Conservation (phyloP, 1,140 invertebrate genomes). For the Asbolus verrucosus region DNA sequence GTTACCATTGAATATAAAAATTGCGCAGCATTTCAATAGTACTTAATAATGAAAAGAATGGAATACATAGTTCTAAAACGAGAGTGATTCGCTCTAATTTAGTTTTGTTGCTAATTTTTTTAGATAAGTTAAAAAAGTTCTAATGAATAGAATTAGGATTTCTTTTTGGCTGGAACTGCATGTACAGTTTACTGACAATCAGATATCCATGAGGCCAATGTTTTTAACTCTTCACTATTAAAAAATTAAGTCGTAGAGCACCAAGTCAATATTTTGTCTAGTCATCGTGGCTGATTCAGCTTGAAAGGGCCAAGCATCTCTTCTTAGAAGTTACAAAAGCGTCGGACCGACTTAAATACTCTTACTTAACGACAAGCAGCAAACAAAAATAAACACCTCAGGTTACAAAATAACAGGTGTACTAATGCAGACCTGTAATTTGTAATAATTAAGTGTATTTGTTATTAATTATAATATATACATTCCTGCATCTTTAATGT, state of each 20-base stretch:
- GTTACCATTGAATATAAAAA: no score
- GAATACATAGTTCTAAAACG: no score
- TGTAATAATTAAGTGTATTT: constrained; percentile 32
- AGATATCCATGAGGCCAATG: no score
- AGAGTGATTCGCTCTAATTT: no score
- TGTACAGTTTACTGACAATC: no score
- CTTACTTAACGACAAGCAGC: neutral
- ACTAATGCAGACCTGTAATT: constrained; percentile 19
- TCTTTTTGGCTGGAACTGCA: no score
- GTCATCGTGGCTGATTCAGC: constrained; percentile 19
- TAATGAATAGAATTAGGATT: no score
- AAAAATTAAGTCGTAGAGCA: constrained; percentile 5
- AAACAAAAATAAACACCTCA: constrained; percentile 32
- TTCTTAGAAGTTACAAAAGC: constrained; percentile 1
- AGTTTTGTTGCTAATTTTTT: no score
- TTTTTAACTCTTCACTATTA: neutral
- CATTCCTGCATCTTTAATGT: constrained; percentile 33
- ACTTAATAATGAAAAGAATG: no score
- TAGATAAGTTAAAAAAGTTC: no score
- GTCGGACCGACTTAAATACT: neutral
- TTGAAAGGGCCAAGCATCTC: constrained; percentile 3
- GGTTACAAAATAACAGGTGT: constrained; percentile 5
- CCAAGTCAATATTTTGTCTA: constrained; percentile 1
- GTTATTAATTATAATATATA: constrained; percentile 30
- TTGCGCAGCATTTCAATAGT: no score